Percentiles rank a stretch among this genome's conserved stretches.
These are phyloP conservation scores for Sisor rabdophorus DNA, from an alignment of 2,113 vertebrate species.

Conservation along the genomic window DNA sequence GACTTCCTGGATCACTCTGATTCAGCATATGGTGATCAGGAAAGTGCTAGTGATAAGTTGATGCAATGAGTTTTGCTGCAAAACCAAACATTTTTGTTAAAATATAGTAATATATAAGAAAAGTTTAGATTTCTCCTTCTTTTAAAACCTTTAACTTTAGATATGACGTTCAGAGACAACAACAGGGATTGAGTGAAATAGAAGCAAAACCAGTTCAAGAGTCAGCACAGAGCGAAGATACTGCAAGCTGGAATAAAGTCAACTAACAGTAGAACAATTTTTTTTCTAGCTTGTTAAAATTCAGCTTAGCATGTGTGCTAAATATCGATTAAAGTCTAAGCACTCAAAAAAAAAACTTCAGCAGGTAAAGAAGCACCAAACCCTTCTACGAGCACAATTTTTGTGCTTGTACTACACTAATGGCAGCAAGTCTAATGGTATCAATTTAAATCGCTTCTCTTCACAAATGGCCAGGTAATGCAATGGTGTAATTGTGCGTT, in stretches of 20 bases:
- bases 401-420: too few relatives aligned
- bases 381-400: too few relatives aligned
- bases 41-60: neutral
- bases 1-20: too few relatives aligned
- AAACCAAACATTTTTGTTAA: neutral
- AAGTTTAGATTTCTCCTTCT: too few relatives aligned
- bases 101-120: neutral
- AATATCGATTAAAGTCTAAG: neutral
- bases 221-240: neutral
- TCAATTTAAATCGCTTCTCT: too few relatives aligned
- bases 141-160: too few relatives aligned
- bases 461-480: too few relatives aligned
- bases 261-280: neutral
- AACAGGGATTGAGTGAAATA: neutral
- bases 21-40: too few relatives aligned
- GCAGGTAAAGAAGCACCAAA: too few relatives aligned
- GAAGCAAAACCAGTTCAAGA: neutral
- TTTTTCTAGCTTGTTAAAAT: neutral
- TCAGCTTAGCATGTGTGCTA: neutral
- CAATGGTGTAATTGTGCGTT: too few relatives aligned
- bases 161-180: neutral
- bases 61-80: neutral
- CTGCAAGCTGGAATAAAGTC: neutral
- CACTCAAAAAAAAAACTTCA: too few relatives aligned
- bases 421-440: too few relatives aligned